These are phyloP conservation scores for Mionectes macconnelli DNA, from an alignment of 2,113 vertebrate genomes.

Conservation along the genomic window DNA sequence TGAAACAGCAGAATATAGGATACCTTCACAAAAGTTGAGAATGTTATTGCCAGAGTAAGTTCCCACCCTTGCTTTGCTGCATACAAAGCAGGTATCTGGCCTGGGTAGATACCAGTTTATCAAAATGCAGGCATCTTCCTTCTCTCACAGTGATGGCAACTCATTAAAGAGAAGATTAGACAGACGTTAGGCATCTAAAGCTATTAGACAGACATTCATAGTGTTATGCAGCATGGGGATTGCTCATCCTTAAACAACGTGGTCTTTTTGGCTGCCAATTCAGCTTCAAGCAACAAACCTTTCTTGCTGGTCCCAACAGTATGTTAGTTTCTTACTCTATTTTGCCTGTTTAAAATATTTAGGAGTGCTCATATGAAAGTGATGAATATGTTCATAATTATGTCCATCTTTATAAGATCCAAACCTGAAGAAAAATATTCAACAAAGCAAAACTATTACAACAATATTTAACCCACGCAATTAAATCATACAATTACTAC, in stretches of 20 bases:
- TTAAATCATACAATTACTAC: neutral
- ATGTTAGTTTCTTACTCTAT: slow-evolving; percentile 9
- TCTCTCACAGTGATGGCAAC: neutral
- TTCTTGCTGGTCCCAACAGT: neutral
- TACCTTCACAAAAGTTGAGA: neutral
- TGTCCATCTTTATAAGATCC: slow-evolving; percentile 78
- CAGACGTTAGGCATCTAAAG: neutral
- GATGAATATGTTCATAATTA: slow-evolving; percentile 69
- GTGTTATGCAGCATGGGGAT: neutral
- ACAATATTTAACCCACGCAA: neutral
- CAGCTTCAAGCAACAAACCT: neutral
- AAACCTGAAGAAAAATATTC: slow-evolving; percentile 69
- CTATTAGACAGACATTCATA: neutral
- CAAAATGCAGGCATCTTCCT: neutral
- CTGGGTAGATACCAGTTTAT: neutral
- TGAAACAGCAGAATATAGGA: neutral
- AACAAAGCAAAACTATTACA: slow-evolving; percentile 18
- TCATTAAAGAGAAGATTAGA: neutral
- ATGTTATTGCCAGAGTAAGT: neutral
- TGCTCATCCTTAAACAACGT: neutral
- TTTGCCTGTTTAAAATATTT: slow-evolving; percentile 71
- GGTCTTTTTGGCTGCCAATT: neutral
- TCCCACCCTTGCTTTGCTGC: neutral
- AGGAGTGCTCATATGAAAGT: slow-evolving; percentile 78
- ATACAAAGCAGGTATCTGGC: neutral